Evolutionary conservation across 1,140 invertebrate species (phyloP).

Genomic region (Formica exsecta): DNA sequence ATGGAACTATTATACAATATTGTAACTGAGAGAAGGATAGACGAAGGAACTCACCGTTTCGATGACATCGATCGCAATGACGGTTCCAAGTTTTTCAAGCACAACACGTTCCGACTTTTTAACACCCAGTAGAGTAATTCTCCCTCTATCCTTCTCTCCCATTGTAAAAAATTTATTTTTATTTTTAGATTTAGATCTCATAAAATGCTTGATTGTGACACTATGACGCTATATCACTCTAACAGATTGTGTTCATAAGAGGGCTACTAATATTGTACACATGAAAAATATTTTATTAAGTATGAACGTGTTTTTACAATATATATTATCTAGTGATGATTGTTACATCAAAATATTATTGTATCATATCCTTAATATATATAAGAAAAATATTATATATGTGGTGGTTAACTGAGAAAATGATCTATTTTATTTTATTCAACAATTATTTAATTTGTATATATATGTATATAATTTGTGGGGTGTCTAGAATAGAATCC

Average conservation of each 20-base stretch:
- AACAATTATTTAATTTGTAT: conserved; percentile 13
- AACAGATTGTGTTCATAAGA: conserved; percentile 44
- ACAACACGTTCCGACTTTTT: conserved; percentile 73
- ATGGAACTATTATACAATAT: conserved; percentile 61
- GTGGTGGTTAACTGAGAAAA: conserved; percentile 60
- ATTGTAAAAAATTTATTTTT: conserved; percentile 68
- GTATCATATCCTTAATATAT: conserved; percentile 8
- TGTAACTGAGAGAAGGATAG: conserved; percentile 86
- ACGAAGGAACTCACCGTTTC: conserved; percentile 85
- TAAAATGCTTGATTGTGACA: conserved; percentile 61
- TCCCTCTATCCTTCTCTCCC: conserved; percentile 86
- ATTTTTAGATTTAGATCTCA: conserved; percentile 55
- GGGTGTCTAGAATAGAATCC: background rate
- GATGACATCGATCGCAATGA: conserved; percentile 78
- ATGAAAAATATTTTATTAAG: conserved; percentile 51
- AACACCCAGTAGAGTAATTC: conserved; percentile 78
- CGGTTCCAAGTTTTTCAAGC: conserved; percentile 76
- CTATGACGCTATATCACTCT: conserved; percentile 72
- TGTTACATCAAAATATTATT: conserved; percentile 42
- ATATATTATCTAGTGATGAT: conserved; percentile 19
- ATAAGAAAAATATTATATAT: conserved; percentile 17
- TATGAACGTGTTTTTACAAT: conserved; percentile 68
- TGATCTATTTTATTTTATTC: conserved; percentile 23
- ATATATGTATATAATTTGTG: conserved; percentile 23
- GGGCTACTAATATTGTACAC: conserved; percentile 26